Conservation (phyloP, 2,113 vertebrate genomes). For the Martes martes region DNA sequence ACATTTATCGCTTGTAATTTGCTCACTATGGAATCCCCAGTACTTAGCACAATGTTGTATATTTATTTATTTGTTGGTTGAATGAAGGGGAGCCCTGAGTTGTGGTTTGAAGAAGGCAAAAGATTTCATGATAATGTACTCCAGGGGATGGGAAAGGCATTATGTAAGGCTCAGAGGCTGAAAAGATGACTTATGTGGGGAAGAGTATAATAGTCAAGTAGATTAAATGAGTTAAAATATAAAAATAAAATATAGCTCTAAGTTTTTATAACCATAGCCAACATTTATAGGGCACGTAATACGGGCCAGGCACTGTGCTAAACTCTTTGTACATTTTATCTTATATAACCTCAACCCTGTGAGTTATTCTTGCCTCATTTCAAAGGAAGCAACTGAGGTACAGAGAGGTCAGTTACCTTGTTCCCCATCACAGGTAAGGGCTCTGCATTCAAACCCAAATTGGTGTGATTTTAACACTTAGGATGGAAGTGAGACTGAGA, state of each 20-base stretch:
- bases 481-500: not conserved
- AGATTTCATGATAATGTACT: not conserved
- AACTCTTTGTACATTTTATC: slow-evolving; percentile 1
- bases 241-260: slow-evolving; percentile 18
- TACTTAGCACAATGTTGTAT: not conserved
- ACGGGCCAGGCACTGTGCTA: not conserved
- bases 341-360: not conserved
- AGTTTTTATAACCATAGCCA: not conserved
- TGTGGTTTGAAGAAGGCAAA: not conserved
- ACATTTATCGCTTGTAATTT: not conserved
- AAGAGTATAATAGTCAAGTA: not conserved
- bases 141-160: not conserved
- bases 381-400: not conserved
- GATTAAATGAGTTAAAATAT: slow-evolving; percentile 39
- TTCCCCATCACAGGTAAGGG: not conserved
- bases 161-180: not conserved
- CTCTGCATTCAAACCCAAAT: not conserved
- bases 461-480: not conserved
- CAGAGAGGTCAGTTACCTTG: not conserved
- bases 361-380: slow-evolving; percentile 33
- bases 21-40: not conserved
- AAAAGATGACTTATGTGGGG: not conserved
- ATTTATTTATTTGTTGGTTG: not conserved
- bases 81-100: not conserved
- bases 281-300: slow-evolving; percentile 32